These are phyloP conservation scores for Amphipyra tragopoginis DNA, from an alignment of 2,888 invertebrate species.

Conservation along the genomic window DNA sequence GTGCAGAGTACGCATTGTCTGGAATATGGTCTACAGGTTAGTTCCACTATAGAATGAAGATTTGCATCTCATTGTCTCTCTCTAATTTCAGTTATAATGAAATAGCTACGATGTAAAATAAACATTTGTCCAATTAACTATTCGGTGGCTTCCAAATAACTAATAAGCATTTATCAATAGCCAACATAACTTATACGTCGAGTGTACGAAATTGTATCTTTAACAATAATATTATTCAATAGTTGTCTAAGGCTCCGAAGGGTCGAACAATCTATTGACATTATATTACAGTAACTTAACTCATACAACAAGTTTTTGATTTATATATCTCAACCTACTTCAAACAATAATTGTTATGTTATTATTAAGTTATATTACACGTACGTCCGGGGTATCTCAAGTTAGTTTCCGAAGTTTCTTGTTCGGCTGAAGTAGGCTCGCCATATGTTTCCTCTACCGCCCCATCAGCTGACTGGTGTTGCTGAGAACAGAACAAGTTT, in stretches of 20 bases:
- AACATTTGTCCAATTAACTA: neutral
- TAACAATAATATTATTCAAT: constrained; percentile 43
- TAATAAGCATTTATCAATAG: constrained; percentile 19
- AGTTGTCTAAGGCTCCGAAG: constrained; percentile 22
- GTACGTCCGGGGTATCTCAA: constrained; percentile 80
- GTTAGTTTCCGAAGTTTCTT: constrained; percentile 81
- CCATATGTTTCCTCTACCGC: constrained; percentile 62
- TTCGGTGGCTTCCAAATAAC: neutral
- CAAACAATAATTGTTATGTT: constrained; percentile 56
- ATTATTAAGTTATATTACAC: constrained; percentile 65
- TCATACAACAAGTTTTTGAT: constrained; percentile 57
- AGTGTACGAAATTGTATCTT: constrained; percentile 38
- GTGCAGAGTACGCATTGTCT: constrained; percentile 73
- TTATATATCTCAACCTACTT: constrained; percentile 55
- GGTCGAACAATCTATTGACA: constrained; percentile 49
- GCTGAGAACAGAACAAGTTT: constrained; percentile 60
- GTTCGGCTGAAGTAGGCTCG: constrained; percentile 70
- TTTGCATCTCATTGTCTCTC: too few relatives aligned
- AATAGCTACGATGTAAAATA: neutral
- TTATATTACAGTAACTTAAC: constrained; percentile 52
- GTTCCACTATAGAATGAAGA: too few relatives aligned
- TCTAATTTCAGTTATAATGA: neutral
- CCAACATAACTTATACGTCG: constrained; percentile 15
- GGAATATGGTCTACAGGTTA: constrained; percentile 30
- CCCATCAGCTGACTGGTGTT: constrained; percentile 56